Evolutionary conservation across 1,140 invertebrate species (phyloP).

Genomic region (Neodiprion lecontei): DNA sequence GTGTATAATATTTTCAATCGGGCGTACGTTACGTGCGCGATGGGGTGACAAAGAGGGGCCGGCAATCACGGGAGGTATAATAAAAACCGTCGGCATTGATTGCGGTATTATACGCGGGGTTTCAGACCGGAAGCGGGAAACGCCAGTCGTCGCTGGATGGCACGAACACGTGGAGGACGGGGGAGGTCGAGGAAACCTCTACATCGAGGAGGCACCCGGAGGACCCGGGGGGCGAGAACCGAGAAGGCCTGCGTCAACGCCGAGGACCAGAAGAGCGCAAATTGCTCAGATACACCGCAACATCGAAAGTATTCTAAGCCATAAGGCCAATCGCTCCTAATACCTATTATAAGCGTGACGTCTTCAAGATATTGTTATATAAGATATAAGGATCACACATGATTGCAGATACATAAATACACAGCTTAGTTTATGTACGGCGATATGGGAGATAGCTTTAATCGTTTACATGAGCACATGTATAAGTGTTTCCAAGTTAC

Average conservation of each 20-base stretch:
- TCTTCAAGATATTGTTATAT: too few species aligned
- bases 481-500: too few species aligned
- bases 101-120: constrained; percentile 10
- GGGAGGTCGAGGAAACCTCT: constrained; percentile 49
- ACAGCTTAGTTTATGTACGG: too few species aligned
- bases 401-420: too few species aligned
- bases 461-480: too few species aligned
- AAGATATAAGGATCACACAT: too few species aligned
- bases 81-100: constrained; percentile 15
- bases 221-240: background rate
- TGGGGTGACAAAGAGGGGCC: constrained; percentile 23
- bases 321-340: constrained; percentile 30
- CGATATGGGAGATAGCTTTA: too few species aligned
- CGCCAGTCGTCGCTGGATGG: constrained; percentile 43
- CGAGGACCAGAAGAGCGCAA: constrained; percentile 39
- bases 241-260: constrained; percentile 16
- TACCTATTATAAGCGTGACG: background rate
- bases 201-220: constrained; percentile 50
- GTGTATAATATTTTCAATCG: constrained; percentile 26
- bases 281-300: constrained; percentile 52
- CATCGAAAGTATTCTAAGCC: constrained; percentile 52
- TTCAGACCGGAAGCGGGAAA: constrained; percentile 51
- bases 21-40: constrained; percentile 17
- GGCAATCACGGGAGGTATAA: constrained; percentile 24
- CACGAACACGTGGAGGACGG: constrained; percentile 45